Percentiles rank a stretch among this genome's conserved stretches.
Evolutionary conservation across 2,888 invertebrate genomes (phyloP).

Genomic region (Papilio gigon): DNA sequence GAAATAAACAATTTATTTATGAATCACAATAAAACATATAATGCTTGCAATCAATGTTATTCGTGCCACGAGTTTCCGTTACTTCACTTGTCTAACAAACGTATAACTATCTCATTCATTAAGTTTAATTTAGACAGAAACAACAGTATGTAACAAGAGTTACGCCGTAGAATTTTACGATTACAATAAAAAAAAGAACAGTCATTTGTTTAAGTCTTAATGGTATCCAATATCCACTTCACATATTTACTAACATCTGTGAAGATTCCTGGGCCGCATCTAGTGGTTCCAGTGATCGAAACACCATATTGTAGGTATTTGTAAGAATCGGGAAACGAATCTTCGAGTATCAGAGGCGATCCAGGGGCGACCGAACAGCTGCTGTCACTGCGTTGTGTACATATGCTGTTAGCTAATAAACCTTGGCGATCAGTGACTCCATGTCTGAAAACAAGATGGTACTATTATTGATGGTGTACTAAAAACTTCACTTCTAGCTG

Average conservation of each 20-base stretch:
- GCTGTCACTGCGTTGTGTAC: conserved; percentile 63
- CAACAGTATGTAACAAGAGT: background rate
- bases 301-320: conserved; percentile 52
- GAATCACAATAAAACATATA: too few relatives aligned
- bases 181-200: background rate
- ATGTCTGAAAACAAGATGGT: too few relatives aligned
- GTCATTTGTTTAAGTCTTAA: conserved; percentile 41
- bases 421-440: background rate
- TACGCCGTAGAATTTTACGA: background rate
- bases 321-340: conserved; percentile 25
- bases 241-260: conserved; percentile 64
- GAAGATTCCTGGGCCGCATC: conserved; percentile 69
- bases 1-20: too few relatives aligned
- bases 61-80: too few relatives aligned
- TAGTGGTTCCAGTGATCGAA: conserved; percentile 47
- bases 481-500: too few relatives aligned
- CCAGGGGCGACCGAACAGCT: conserved; percentile 86
- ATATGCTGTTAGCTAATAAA: conserved; percentile 12
- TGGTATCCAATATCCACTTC: conserved; percentile 63
- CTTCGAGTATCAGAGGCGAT: conserved; percentile 80
- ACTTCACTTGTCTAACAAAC: too few relatives aligned
- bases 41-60: too few relatives aligned
- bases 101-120: too few relatives aligned
- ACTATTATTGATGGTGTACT: too few relatives aligned
- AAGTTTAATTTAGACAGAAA: background rate